These are phyloP conservation scores for Trichoplusia ni DNA, from an alignment of 1,140 invertebrate genomes.

Conservation along the genomic window DNA sequence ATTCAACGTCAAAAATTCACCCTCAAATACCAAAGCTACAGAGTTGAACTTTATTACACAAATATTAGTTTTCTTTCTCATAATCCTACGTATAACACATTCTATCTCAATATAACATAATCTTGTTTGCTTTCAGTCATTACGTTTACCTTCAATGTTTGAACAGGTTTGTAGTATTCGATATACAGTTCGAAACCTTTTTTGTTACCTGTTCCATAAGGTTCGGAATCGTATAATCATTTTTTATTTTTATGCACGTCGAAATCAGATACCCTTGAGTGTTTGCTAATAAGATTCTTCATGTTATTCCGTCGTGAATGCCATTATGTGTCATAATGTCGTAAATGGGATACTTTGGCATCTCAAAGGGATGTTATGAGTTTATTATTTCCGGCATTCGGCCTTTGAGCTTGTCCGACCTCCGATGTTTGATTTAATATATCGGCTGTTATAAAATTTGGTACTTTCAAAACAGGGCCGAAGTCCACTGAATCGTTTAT, in stretches of 20 bases:
- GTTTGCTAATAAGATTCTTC: conserved; percentile 28
- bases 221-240: conserved; percentile 10
- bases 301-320: conserved; percentile 21
- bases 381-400: conserved; percentile 33
- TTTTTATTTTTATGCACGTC: background rate
- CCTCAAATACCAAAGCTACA: too few relatives aligned
- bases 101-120: conserved; percentile 2
- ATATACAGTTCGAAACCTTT: background rate
- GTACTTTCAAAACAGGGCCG: background rate
- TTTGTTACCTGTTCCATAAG: background rate
- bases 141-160: conserved; percentile 34
- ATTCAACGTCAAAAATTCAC: too few relatives aligned
- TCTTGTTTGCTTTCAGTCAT: conserved; percentile 33
- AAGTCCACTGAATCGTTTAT: background rate
- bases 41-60: too few relatives aligned
- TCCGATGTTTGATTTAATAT: conserved; percentile 22
- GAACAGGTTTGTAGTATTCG: background rate
- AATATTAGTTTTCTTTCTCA: background rate
- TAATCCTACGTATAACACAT: background rate
- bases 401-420: conserved; percentile 28
- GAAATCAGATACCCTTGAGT: conserved; percentile 30
- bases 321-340: conserved; percentile 28
- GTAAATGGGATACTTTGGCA: conserved; percentile 28
- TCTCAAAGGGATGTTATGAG: conserved; percentile 29
- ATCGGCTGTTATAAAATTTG: conserved; percentile 12